Evolutionary conservation across 2,797 vertebrate species (phyloP), one percentile per base, ranked within the genome.

Genomic region (Apodemus agrarius): DNA sequence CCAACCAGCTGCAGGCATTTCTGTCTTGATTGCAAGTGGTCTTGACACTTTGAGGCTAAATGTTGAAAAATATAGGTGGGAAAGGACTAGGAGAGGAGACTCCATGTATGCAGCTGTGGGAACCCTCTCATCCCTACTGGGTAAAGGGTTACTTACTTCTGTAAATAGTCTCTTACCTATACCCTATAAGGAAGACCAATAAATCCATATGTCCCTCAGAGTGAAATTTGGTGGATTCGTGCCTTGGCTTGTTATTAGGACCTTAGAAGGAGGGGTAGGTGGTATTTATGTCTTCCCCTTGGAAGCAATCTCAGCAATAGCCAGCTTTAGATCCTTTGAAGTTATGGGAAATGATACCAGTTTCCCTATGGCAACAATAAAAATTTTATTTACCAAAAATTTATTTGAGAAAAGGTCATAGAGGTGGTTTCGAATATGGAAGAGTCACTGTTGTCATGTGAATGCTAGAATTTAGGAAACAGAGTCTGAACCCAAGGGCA

Each of bases 311-410:
- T 91, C 43, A 67, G 57, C 24, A 76, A 46, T 11, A 76, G 65
- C 37, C 43, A 69, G 40, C 21, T 37, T 59, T 24, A 16, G 21
- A 31, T 92, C 14, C 26, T 13, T 96, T 88, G 40, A 65, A 69
- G 43, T 93, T 46, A 59, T 1, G 34, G n/a, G 9, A 81, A 69
- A 80, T 63, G 52, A 14, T 22, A 43, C 1, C 21, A 63, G 26
- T 89, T 91, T 89, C 40, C 75, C n/a, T 37, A 69, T 40, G 3
- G 22, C 37, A 31, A 40, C 2, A 26, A 63, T 40, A 31, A 88
- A 80, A 90, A 10, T 8, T 65, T 95, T 94, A 24, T 21, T 94
- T 87, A 31, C 61, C 89, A 69, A 85, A 85, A 21, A 8, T 80
- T 72, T 75, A 92, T n/a, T 84, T 52, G 76, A 84, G 22, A 91